Conservation (phyloP, 2,888 invertebrate genomes). For the Phyto melanocephala region DNA sequence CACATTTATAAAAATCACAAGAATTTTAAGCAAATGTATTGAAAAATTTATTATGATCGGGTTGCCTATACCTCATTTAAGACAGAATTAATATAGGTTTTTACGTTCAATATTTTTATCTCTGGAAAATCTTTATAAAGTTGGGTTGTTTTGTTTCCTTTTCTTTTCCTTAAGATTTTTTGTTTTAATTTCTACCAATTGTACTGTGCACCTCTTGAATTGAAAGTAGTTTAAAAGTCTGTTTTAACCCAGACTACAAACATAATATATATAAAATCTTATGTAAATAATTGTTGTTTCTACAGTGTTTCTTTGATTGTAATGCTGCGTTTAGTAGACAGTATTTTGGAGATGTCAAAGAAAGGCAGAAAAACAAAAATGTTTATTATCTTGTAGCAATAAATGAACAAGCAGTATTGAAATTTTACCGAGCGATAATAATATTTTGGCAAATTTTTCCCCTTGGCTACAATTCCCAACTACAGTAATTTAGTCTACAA, state of each 20-base stretch:
- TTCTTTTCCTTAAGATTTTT: no score
- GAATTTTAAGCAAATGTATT: no score
- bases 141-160: no score
- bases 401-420: conserved; percentile 29
- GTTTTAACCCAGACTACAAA: neutral
- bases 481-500: neutral
- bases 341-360: neutral
- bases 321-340: neutral
- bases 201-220: no score
- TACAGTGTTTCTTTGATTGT: neutral
- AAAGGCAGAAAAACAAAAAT: neutral
- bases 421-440: neutral
- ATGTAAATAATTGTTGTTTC: neutral
- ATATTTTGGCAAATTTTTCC: conserved; percentile 7
- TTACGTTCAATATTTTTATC: no score
- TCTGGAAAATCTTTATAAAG: no score
- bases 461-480: conserved; percentile 12
- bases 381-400: conserved; percentile 34
- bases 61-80: no score
- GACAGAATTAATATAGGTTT: no score
- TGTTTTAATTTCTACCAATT: no score
- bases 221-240: no score
- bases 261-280: neutral
- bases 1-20: no score
- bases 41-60: no score